Evolutionary conservation across 2,113 vertebrate species (phyloP).

Genomic region (Myrmophylax atrothorax): DNA sequence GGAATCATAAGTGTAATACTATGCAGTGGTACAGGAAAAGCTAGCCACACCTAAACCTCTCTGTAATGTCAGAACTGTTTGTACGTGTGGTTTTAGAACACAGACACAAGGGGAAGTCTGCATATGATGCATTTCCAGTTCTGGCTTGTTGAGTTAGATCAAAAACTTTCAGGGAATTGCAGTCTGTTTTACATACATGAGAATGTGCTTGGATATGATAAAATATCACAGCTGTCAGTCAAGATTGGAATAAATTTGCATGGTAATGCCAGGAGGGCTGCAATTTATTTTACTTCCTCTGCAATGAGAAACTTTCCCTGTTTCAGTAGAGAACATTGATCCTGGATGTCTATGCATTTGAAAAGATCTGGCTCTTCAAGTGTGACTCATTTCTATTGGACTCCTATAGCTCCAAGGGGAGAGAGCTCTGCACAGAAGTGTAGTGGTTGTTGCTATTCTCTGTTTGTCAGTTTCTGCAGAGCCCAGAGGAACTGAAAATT

Average conservation of each 20-base stretch:
- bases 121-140: background rate
- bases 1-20: background rate
- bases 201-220: conserved; percentile 14
- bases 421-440: background rate
- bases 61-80: background rate
- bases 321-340: background rate
- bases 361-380: background rate
- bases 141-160: background rate
- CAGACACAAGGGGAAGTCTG: background rate
- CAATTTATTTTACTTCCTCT: conserved; percentile 19
- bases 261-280: background rate
- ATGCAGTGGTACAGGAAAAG: background rate
- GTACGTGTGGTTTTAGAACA: background rate
- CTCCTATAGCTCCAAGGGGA: background rate
- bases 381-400: background rate
- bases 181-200: background rate
- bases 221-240: conserved; percentile 9
- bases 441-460: background rate
- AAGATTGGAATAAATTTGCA: conserved; percentile 26
- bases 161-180: background rate
- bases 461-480: background rate
- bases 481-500: background rate
- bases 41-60: background rate
- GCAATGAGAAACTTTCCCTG: background rate
- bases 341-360: background rate